Evolutionary conservation across 2,888 invertebrate species (phyloP).

Genomic region (Raillietiella orientalis): DNA sequence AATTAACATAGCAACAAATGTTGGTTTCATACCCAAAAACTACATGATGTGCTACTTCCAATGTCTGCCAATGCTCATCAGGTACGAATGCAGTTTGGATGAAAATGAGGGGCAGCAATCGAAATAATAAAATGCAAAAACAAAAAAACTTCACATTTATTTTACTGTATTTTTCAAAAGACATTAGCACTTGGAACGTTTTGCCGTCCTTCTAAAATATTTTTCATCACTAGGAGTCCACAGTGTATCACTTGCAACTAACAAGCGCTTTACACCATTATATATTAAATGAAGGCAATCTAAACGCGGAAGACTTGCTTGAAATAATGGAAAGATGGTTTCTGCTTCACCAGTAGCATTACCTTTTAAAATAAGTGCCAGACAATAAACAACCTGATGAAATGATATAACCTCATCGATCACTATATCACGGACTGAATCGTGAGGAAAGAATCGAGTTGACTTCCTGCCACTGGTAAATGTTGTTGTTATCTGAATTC

Average conservation of each 20-base stretch:
- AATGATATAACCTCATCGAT: background rate
- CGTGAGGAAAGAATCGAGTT: background rate
- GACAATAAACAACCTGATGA: background rate
- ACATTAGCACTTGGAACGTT: too few species aligned
- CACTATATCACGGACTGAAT: background rate
- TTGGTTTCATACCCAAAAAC: constrained; percentile 14
- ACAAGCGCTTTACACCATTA: background rate
- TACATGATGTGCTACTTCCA: constrained; percentile 16
- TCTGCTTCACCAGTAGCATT: background rate
- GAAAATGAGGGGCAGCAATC: constrained; percentile 9
- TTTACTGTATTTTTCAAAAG: too few species aligned
- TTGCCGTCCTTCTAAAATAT: too few species aligned
- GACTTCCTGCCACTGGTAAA: background rate
- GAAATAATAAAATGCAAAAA: constrained; percentile 7
- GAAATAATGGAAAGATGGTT: background rate
- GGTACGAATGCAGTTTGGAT: constrained; percentile 18
- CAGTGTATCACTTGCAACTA: too few species aligned
- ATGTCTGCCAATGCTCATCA: constrained; percentile 19
- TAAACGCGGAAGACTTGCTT: background rate
- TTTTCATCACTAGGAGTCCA: too few species aligned
- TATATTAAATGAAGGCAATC: background rate
- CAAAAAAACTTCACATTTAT: too few species aligned
- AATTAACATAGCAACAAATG: constrained; percentile 1
- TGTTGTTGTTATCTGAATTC: background rate
- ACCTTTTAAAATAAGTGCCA: background rate